Evolutionary conservation across 1,140 invertebrate species (phyloP).

Genomic region (Andrena cerasifolii): DNA sequence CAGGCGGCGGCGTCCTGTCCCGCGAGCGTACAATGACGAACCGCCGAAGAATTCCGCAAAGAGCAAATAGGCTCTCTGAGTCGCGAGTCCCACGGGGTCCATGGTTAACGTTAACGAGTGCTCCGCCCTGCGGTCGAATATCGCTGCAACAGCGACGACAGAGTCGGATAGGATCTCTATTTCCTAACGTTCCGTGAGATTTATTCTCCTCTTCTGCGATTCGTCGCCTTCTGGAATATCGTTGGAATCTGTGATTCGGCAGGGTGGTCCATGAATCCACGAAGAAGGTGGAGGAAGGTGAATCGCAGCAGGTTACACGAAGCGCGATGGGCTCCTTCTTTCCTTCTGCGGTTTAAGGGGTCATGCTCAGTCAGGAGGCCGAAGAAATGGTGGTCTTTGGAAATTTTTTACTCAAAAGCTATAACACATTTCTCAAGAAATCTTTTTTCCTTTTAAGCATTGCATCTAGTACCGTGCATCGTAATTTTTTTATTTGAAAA

Average conservation of each 20-base stretch:
- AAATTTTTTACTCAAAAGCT: no score
- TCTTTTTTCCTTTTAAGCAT: no score
- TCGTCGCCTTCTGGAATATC: neutral
- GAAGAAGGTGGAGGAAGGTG: neutral
- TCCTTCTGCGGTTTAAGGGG: no score
- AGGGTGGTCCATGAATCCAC: neutral
- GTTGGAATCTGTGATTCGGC: neutral
- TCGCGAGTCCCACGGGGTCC: slow-evolving; percentile 20
- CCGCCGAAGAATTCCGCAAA: slow-evolving; percentile 32
- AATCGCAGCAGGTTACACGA: no score
- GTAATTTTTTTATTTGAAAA: no score
- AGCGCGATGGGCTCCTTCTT: no score
- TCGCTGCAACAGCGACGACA: slow-evolving; percentile 23
- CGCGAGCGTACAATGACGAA: slow-evolving; percentile 43
- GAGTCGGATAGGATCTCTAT: neutral
- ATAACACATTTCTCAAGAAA: no score
- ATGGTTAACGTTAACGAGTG: slow-evolving; percentile 22
- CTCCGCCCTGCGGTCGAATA: slow-evolving; percentile 9
- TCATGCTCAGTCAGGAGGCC: no score
- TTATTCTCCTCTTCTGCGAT: neutral
- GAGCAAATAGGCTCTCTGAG: slow-evolving; percentile 31
- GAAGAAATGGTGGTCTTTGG: no score
- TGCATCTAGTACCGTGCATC: no score
- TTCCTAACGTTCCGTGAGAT: neutral
- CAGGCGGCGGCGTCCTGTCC: slow-evolving; percentile 48